phyloP scores from a whole-genome alignment of 2,888 invertebrate species.

The Nomada ruficornis region DNA sequence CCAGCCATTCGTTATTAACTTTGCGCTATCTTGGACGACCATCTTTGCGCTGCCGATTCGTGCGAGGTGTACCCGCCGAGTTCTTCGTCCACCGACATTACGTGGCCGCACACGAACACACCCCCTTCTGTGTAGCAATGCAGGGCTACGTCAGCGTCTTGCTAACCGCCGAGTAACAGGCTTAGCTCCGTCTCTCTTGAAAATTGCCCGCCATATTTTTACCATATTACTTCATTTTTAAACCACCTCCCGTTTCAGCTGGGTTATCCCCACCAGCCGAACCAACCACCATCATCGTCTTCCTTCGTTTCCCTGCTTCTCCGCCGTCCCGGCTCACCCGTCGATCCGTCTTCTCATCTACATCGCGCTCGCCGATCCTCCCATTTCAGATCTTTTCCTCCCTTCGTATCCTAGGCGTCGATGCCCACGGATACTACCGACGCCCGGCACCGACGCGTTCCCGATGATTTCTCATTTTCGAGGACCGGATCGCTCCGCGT shows the following conservation, averaged over 20 bases:
- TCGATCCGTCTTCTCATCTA: constrained; percentile 35
- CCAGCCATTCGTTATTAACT: constrained; percentile 82
- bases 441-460: constrained; percentile 17
- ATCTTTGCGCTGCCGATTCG: constrained; percentile 81
- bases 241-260: constrained; percentile 67
- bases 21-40: constrained; percentile 80
- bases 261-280: constrained; percentile 51
- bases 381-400: neutral
- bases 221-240: constrained; percentile 78
- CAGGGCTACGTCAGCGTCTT: constrained; percentile 47
- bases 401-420: constrained; percentile 19
- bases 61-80: constrained; percentile 74
- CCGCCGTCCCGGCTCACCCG: constrained; percentile 40
- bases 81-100: constrained; percentile 66
- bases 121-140: constrained; percentile 12
- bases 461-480: neutral
- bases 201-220: constrained; percentile 77
- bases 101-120: constrained; percentile 53
- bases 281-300: constrained; percentile 11
- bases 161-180: constrained; percentile 58
- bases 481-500: too few relatives aligned
- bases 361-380: neutral
- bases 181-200: constrained; percentile 70
- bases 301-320: constrained; percentile 24
- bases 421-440: constrained; percentile 13